Conservation (phyloP, 2,797 vertebrate genomes). For the Sciaenops ocellatus region DNA sequence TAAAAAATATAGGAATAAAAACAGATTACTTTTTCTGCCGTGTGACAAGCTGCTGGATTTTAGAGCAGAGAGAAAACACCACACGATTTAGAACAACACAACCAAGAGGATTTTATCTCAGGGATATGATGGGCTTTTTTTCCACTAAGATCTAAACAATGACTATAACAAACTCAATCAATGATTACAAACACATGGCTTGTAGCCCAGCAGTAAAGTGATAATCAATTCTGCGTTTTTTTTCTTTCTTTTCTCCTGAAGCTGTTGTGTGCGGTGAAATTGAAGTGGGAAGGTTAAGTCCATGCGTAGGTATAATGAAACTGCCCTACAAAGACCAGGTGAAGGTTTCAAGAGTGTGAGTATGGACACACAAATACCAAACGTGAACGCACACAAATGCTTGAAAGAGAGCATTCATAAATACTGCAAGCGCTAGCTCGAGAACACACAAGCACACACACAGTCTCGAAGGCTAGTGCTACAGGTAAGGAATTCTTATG, state of each 20-base stretch:
- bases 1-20: conserved; percentile 30
- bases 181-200: conserved; percentile 60
- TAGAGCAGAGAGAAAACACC: conserved; percentile 9
- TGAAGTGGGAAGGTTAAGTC: conserved; percentile 54
- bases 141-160: conserved; percentile 32
- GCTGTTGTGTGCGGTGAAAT: conserved; percentile 47
- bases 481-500: conserved; percentile 74
- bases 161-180: conserved; percentile 60
- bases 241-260: background rate
- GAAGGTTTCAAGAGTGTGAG: conserved; percentile 27
- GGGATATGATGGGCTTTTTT: conserved; percentile 34
- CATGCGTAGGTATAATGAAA: conserved; percentile 54
- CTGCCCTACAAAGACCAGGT: conserved; percentile 41
- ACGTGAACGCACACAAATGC: background rate
- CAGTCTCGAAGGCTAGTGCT: conserved; percentile 28
- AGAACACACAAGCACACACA: conserved; percentile 17
- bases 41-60: conserved; percentile 3
- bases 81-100: conserved; percentile 11
- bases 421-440: conserved; percentile 14
- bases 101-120: conserved; percentile 12
- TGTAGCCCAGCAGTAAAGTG: conserved; percentile 53
- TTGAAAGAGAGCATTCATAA: conserved; percentile 23
- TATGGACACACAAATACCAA: background rate
- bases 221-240: conserved; percentile 66
- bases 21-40: conserved; percentile 7